Evolutionary conservation across 1,140 invertebrate genomes (phyloP), one percentile per base, ranked within the genome.

Genomic region (Chionoecetes opilio): DNA sequence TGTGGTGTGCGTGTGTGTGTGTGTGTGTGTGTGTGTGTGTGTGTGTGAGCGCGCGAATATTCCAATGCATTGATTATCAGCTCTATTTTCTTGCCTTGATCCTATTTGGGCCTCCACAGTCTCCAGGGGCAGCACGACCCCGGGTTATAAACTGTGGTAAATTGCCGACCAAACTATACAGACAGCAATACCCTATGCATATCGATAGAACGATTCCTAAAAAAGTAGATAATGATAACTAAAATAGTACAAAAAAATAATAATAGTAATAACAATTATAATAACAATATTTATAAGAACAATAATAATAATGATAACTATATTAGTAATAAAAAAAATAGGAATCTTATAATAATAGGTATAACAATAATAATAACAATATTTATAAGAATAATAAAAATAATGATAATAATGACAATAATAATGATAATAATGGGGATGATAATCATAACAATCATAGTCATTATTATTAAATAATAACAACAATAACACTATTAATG

Each of bases 1-100:
- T 75, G 53, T 75, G 53, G 53, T 75, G 53, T 75, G 53, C 26
- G 53, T 75, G 63, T 75, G 63, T 75, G 63, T 75, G 63, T 75
- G 63, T 75, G 63, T 75, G 63, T 75, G 63, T 75, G 63, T 75
- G 63, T 75, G 63, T 75, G 63, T 75, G 63, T 75, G 63, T 75
- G 63, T 75, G 63, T 75, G 63, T 75, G 63, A n/a, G 63, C n/a
- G 63, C n/a, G 63, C n/a, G 63, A n/a, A 26, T 75, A n/a, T 75
- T 53, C 46, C 46, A 26, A 75, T 75, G 63, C 63, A 75, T 75
- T 75, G 63, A 75, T 75, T 75, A 75, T 75, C 63, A 75, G 63
- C 63, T 75, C 63, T 26, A 75, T 75, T 75, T 75, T 75, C 63
- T 21, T 26, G 63, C 63, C 63, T n/a, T 75, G 63, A 75, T 75